phyloP scores from a whole-genome alignment of 2,888 invertebrate species.

The Nephrocerus scutellatus region DNA sequence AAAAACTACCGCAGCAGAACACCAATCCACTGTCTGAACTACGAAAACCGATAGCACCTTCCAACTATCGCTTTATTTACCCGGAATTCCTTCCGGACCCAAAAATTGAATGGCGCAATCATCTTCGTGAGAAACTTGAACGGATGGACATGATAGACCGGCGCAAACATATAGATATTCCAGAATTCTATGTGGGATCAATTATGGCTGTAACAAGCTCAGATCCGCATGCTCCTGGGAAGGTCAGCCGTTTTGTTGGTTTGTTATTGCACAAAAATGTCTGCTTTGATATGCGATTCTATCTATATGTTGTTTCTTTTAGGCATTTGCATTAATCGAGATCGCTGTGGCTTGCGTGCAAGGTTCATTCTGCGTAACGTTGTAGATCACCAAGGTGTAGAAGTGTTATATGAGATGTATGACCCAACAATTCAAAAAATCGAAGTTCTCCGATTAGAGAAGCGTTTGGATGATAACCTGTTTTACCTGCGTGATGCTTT shows the following conservation, averaged over 20 bases:
- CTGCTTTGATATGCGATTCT: too few relatives aligned
- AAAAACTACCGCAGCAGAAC: too few relatives aligned
- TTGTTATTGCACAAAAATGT: slow-evolving; percentile 6
- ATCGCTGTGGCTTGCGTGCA: slow-evolving; percentile 74
- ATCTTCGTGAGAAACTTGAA: slow-evolving; percentile 79
- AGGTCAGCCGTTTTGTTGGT: slow-evolving; percentile 61
- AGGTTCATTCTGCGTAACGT: slow-evolving; percentile 86
- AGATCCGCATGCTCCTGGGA: slow-evolving; percentile 77
- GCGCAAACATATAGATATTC: slow-evolving; percentile 68
- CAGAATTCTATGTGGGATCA: slow-evolving; percentile 97
- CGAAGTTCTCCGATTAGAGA: slow-evolving; percentile 86
- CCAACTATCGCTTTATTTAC: slow-evolving; percentile 64
- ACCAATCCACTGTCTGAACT: too few relatives aligned
- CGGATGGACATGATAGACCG: slow-evolving; percentile 87
- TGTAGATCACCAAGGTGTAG: slow-evolving; percentile 78
- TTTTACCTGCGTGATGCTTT: slow-evolving; percentile 84
- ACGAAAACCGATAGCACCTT: slow-evolving; percentile 38
- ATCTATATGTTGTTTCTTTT: too few relatives aligned
- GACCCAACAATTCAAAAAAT: slow-evolving; percentile 87
- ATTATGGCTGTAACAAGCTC: slow-evolving; percentile 81
- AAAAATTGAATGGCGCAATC: slow-evolving; percentile 67
- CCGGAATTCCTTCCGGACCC: slow-evolving; percentile 93
- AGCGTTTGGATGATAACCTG: slow-evolving; percentile 82
- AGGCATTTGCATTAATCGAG: slow-evolving; percentile 84
- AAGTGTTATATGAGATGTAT: slow-evolving; percentile 67